A percentile compares a stretch with the other conserved stretches of the same genome.
Conservation (phyloP, 2,113 vertebrate species). For the Tapirus terrestris region DNA sequence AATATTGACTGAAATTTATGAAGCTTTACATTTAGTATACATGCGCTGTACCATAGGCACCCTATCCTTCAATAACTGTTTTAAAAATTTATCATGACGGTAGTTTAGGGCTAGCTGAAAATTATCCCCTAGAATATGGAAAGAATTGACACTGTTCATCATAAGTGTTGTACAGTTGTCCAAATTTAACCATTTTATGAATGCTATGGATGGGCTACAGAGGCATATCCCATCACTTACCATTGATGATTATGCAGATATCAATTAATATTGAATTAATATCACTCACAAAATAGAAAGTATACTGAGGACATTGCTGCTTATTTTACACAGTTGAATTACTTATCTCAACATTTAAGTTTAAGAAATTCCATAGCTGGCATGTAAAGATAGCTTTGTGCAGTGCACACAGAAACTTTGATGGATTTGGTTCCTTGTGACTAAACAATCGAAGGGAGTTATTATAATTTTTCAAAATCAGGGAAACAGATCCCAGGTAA, state of each 20-base stretch:
- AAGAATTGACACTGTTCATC: neutral
- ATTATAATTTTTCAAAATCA: neutral
- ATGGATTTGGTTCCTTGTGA: neutral
- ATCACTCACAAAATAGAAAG: neutral
- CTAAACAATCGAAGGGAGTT: neutral
- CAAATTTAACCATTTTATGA: neutral
- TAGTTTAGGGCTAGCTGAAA: neutral
- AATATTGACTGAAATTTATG: neutral
- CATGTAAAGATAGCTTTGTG: neutral
- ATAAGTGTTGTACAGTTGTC: neutral
- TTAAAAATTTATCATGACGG: neutral
- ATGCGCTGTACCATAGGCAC: neutral
- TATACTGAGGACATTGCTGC: neutral
- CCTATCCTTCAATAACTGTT: neutral
- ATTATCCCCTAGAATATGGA: neutral
- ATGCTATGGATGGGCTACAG: fast-evolving
- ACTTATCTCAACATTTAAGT: neutral
- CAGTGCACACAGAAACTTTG: neutral
- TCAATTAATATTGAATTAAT: neutral
- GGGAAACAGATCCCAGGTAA: neutral
- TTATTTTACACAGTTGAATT: neutral
- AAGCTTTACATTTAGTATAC: neutral
- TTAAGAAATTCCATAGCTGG: neutral
- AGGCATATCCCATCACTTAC: neutral
- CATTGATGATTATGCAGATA: neutral